Evolutionary conservation across 2,888 invertebrate genomes (phyloP).

Genomic region (Eilema depressum): DNA sequence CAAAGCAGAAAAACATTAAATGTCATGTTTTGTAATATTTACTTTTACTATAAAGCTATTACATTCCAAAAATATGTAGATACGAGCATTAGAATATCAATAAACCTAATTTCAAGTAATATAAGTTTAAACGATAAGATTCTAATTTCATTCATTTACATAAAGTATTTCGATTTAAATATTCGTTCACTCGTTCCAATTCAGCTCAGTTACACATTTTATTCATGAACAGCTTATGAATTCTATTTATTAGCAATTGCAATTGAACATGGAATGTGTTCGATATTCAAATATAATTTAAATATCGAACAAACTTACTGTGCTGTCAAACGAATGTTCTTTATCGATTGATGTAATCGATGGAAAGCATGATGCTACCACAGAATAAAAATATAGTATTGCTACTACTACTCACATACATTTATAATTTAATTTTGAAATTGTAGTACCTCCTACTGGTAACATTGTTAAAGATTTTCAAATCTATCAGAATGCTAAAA

Average conservation of each 20-base stretch:
- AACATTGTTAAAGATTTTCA: constrained; percentile 34
- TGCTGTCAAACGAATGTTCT: constrained; percentile 50
- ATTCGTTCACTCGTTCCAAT: neutral
- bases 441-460: constrained; percentile 44
- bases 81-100: constrained; percentile 17
- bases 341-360: constrained; percentile 47
- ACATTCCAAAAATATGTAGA: neutral
- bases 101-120: constrained; percentile 14
- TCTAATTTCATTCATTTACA: constrained; percentile 8
- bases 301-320: constrained; percentile 35
- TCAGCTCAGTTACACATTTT: constrained; percentile 9
- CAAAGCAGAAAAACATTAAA: neutral
- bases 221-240: constrained; percentile 12
- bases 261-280: constrained; percentile 38
- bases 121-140: constrained; percentile 11
- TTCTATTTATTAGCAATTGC: constrained; percentile 16
- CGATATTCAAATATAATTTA: constrained; percentile 43
- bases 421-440: constrained; percentile 51
- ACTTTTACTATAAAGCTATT: constrained; percentile 2
- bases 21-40: neutral
- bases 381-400: constrained; percentile 8
- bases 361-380: constrained; percentile 42
- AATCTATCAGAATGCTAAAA: constrained; percentile 21
- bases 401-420: constrained; percentile 33
- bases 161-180: neutral